Evolutionary conservation across 2,888 invertebrate species (phyloP), one percentile per base, ranked within the genome.

Genomic region (Junonia oenone): DNA sequence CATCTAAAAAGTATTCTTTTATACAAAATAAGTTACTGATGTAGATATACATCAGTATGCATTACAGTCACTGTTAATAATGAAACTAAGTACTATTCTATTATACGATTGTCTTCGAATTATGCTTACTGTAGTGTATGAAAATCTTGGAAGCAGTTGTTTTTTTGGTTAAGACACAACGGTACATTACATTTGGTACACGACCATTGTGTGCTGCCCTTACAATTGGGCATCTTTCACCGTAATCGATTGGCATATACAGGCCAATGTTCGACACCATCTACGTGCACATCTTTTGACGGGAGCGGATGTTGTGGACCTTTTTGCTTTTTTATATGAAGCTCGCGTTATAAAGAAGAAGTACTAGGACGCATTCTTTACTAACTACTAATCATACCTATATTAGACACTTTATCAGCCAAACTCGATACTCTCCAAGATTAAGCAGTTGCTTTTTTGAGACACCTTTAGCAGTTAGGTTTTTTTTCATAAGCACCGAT

Each of bases 181-280:
- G 59, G 61, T 55, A 64, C 51, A 54, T 61, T 55, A 60, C 62
- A 61, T 63, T 66, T 66, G 60, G 60, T 63, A 63, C 64, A 66
- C 59, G 64, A 63, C 29, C 29, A 31, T 31, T 31, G 29, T 31
- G 29, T 31, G 29, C 9, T 31, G 29, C 29, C 29, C 63, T 49
- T 51, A 26, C 45, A 51, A 35, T 45, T 51, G 26, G 63, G 63
- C 56, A 65, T 56, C 49, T 61, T 63, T 62, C 63, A 66, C 62
- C 64, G 55, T 61, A 67, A 59, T 63, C 63, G 63, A 59, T 64
- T 64, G 55, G 61, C 56, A 64, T 65, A 64, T 59, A 60, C 57
- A 52, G 69, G 67, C 68, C 66, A 70, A 64, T 70, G 69, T 60
- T 66, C 65, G 56, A 66, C 61, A 53, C 66, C 63, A 67, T 71